A percentile compares a stretch with the other conserved stretches of the same genome.
These are phyloP conservation scores for Azorinus chamasolen DNA, from an alignment of 2,888 invertebrate species.

Conservation along the genomic window DNA sequence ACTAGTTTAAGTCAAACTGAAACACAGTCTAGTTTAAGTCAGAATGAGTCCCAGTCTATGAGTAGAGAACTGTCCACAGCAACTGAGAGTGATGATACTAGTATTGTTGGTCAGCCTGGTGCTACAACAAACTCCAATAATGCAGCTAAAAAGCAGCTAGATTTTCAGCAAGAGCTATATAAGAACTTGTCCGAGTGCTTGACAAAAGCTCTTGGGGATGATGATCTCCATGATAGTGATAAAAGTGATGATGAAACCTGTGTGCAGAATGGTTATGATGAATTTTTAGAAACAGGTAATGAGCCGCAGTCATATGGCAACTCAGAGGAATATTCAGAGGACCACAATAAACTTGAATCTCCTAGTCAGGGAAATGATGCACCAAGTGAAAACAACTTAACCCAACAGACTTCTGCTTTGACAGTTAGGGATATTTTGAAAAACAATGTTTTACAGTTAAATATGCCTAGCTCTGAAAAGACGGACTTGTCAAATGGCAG, in stretches of 20 bases:
- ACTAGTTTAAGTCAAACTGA: slow-evolving; percentile 1
- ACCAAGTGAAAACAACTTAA: too few species aligned
- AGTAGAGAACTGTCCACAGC: slow-evolving; percentile 2
- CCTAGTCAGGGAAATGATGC: neutral
- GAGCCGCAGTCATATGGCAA: too few species aligned
- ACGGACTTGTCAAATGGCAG: too few species aligned
- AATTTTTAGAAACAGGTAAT: slow-evolving; percentile 56
- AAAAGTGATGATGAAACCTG: slow-evolving; percentile 77
- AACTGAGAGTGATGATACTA: slow-evolving; percentile 12
- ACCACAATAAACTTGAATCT: neutral
- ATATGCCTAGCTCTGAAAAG: slow-evolving; percentile 14
- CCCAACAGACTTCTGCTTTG: slow-evolving; percentile 10
- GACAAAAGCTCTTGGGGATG: slow-evolving; percentile 71
- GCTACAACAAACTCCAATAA: neutral
- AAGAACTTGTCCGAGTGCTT: slow-evolving; percentile 71
- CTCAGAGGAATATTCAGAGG: slow-evolving; percentile 8
- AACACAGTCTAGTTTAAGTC: slow-evolving; percentile 1
- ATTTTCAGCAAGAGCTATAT: slow-evolving; percentile 60
- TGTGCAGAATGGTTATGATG: slow-evolving; percentile 77
- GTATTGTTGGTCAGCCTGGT: neutral
- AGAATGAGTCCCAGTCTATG: neutral
- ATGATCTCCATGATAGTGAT: slow-evolving; percentile 71
- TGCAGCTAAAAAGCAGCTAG: slow-evolving; percentile 51
- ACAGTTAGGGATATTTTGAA: slow-evolving; percentile 54
- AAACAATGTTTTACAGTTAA: slow-evolving; percentile 40